phyloP scores from a whole-genome alignment of 2,888 invertebrate genomes.

The Synergus itoensis region DNA sequence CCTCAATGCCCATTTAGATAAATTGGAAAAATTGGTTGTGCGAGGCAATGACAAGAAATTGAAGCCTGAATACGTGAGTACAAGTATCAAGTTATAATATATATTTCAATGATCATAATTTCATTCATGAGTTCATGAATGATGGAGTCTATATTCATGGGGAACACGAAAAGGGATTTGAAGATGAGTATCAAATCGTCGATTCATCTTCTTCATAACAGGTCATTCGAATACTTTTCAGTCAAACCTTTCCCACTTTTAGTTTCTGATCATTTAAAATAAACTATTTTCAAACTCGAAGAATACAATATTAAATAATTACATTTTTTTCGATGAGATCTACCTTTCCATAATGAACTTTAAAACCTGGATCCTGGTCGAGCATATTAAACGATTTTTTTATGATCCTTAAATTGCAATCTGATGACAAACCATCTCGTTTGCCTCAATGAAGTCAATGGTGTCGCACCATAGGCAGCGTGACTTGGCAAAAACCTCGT shows the following conservation, averaged over 20 bases:
- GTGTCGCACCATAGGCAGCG: neutral
- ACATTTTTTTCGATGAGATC: neutral
- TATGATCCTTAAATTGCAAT: neutral
- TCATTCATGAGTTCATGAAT: neutral
- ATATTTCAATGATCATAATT: neutral
- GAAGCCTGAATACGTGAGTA: slow-evolving; percentile 95
- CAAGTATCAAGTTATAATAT: slow-evolving; percentile 1
- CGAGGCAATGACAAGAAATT: slow-evolving; percentile 95
- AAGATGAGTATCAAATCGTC: neutral
- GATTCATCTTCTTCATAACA: neutral
- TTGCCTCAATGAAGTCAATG: neutral
- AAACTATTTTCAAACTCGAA: neutral
- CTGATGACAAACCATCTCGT: neutral
- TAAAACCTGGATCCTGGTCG: neutral
- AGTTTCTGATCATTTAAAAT: neutral
- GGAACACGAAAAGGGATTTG: neutral
- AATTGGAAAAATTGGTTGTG: slow-evolving; percentile 89
- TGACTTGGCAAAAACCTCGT: neutral
- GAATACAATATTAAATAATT: neutral
- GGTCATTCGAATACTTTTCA: neutral
- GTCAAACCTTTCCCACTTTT: neutral
- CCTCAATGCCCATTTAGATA: slow-evolving; percentile 89
- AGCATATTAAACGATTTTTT: neutral
- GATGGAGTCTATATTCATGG: neutral
- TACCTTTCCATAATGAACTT: neutral